Evolutionary conservation across 1,140 invertebrate genomes (phyloP).

Genomic region (Aporrectodea caliginosa): DNA sequence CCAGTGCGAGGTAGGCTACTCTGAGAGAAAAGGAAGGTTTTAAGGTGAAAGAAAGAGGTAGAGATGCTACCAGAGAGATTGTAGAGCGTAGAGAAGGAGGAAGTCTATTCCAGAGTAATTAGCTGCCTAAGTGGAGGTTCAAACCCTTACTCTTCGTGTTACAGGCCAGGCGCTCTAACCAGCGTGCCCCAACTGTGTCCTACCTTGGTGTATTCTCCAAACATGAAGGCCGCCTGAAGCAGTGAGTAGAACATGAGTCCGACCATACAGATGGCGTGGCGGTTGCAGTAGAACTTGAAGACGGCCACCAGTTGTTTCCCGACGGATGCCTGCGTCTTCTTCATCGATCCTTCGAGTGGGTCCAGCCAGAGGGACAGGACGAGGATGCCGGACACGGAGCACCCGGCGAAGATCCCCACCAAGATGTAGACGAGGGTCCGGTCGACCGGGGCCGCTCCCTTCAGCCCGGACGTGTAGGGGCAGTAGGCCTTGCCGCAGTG

Average conservation of each 20-base stretch:
- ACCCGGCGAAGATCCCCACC: conserved; percentile 40
- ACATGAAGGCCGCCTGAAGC: conserved; percentile 37
- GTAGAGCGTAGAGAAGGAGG: too few species aligned
- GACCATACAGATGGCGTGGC: conserved; percentile 36
- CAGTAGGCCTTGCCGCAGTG: background rate
- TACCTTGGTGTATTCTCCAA: conserved; percentile 39
- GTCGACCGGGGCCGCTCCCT: conserved; percentile 24
- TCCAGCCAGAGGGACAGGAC: conserved; percentile 41
- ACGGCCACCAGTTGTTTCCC: conserved; percentile 37
- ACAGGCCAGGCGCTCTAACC: too few species aligned
- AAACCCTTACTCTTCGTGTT: too few species aligned
- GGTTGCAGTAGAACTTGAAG: conserved; percentile 36
- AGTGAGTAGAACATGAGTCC: conserved; percentile 40
- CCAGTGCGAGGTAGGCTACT: too few species aligned
- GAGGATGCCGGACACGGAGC: conserved; percentile 37
- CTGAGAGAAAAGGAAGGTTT: too few species aligned
- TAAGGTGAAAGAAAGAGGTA: too few species aligned
- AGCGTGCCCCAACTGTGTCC: too few species aligned
- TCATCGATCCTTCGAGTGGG: conserved; percentile 36
- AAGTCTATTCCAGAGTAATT: too few species aligned
- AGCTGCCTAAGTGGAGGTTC: too few species aligned
- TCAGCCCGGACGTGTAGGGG: conserved; percentile 25
- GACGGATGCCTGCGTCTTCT: conserved; percentile 28
- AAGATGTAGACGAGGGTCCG: conserved; percentile 38
- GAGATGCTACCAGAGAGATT: too few species aligned